Percentiles rank a stretch among this genome's conserved stretches.
These are phyloP conservation scores for Nesidiocoris tenuis DNA, from an alignment of 2,888 invertebrate species.

Conservation along the genomic window DNA sequence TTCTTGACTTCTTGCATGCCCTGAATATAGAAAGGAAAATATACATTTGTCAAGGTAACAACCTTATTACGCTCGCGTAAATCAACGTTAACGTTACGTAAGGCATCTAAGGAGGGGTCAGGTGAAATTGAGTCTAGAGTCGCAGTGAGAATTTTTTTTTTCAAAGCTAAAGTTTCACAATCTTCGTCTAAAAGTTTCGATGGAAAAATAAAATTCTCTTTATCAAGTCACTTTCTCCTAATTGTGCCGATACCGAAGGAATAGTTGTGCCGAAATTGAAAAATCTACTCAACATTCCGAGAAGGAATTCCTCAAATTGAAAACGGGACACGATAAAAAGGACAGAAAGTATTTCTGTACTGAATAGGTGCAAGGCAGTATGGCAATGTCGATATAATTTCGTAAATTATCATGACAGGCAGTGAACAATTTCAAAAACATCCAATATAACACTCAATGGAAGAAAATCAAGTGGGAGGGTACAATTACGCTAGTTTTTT, in stretches of 20 bases:
- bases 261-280: background rate
- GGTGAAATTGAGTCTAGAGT: conserved; percentile 32
- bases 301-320: too few relatives aligned
- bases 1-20: too few relatives aligned
- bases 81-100: conserved; percentile 34
- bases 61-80: background rate
- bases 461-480: background rate
- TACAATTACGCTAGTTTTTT: background rate
- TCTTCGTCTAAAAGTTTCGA: conserved; percentile 22
- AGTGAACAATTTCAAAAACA: conserved; percentile 16
- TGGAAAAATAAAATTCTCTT: conserved; percentile 37
- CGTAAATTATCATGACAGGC: conserved; percentile 17
- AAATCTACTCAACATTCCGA: too few relatives aligned
- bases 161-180: conserved; percentile 23
- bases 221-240: conserved; percentile 26
- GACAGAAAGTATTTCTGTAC: conserved; percentile 2
- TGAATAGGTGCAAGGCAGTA: conserved; percentile 37
- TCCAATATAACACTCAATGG: conserved; percentile 6
- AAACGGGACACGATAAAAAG: background rate
- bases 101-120: conserved; percentile 38
- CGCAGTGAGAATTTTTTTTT: conserved; percentile 13
- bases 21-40: too few relatives aligned
- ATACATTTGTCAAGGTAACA: too few relatives aligned
- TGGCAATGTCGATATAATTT: conserved; percentile 5
- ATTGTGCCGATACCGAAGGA: conserved; percentile 11